Base-by-base conservation (phyloP, 2,888 invertebrate genomes). In the Carpatolechia fugitivella region DNA sequence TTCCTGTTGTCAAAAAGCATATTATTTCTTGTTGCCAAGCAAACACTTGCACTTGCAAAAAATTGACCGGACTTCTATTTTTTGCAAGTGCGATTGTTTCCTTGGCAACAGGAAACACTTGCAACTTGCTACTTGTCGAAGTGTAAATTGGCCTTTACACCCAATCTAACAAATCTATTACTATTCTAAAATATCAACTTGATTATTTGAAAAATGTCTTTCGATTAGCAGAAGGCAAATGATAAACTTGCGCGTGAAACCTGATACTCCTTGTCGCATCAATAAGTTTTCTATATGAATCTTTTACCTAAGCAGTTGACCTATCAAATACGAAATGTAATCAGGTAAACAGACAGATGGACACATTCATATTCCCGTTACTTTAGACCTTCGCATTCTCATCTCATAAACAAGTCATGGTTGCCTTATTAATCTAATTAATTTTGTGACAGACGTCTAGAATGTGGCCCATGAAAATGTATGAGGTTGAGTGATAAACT, bases 371-470 rank as follows among this genome's bases (percentile, higher is more conserved):
- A 52, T 56, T 61, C 74, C 80, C 66, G 74, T 79, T 82, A 80
- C 82, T 80, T 72, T 64, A 70, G 77, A 62, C 82, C 80, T 82
- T 78, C 78, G 65, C 72, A 73, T 72, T 71, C 62, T 64, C 71
- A 64, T 68, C 65, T 61, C 59, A 64, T 65, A 65, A 65, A 65
- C 40, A 30, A 56, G 31, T 57, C 59, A 54, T 56, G 61, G 54
- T 55, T 56, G 58, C 66, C 63, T 68, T 66, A 72, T 74, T 68
- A 69, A 68, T 71, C 65, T 63, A 65, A 73, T 72, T 68, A 72
- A 71, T 68, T 61, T 44, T 44, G 29, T 29, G 7, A n/a, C 3
- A 24, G 24, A 24, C 44, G 8, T 29, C 29, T 24, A 29, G 44
- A 13, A 44, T 24, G 29, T 29, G 7, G 29, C 13, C 16, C 18